These are phyloP conservation scores for Neostethus bicornis DNA, from an alignment of 2,797 vertebrate species.

Conservation along the genomic window DNA sequence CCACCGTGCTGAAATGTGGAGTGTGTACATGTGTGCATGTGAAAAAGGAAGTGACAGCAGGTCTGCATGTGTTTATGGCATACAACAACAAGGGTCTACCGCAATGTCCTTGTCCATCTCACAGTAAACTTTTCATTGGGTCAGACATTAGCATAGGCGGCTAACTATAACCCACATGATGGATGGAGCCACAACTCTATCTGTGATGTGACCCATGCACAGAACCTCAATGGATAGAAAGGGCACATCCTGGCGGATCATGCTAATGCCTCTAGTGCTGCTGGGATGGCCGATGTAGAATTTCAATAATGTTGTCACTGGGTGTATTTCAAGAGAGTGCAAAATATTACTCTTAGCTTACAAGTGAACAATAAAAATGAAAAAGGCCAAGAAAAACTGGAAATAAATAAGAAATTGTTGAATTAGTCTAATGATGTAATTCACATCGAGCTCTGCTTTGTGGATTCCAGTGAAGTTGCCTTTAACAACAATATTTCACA, in stretches of 20 bases:
- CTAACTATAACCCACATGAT: constrained; percentile 81
- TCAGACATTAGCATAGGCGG: constrained; percentile 79
- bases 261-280: constrained; percentile 73
- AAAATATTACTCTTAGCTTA: constrained; percentile 22
- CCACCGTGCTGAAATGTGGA: constrained; percentile 54
- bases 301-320: constrained; percentile 69
- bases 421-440: too few relatives aligned
- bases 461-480: too few relatives aligned
- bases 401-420: too few relatives aligned
- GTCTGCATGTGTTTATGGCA: constrained; percentile 61
- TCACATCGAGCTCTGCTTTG: too few relatives aligned
- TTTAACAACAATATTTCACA: too few relatives aligned
- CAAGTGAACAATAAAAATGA: not conserved
- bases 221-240: constrained; percentile 74
- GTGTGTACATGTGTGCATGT: constrained; percentile 36
- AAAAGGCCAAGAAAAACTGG: not conserved
- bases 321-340: constrained; percentile 39
- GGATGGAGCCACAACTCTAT: constrained; percentile 79
- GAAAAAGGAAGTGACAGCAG: constrained; percentile 8
- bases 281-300: constrained; percentile 57
- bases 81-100: constrained; percentile 72
- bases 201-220: constrained; percentile 80
- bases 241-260: constrained; percentile 78
- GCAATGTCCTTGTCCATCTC: constrained; percentile 83
- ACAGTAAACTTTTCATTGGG: constrained; percentile 80